Conservation (phyloP, 2,113 vertebrate genomes). For the Otolemur garnettii region DNA sequence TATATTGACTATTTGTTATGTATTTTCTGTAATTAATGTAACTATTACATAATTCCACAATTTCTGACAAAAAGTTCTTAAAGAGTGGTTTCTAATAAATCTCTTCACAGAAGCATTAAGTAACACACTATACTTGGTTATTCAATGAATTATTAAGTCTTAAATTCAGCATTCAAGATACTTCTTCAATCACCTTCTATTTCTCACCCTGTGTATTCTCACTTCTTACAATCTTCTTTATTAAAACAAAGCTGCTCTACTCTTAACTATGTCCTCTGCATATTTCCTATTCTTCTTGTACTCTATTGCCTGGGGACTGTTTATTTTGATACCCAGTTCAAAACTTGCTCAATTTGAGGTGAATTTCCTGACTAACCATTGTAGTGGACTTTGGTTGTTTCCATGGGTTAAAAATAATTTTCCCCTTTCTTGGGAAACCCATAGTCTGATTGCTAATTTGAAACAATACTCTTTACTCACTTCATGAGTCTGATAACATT, state of each 20-base stretch:
- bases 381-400: neutral
- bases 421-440: neutral
- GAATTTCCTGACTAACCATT: neutral
- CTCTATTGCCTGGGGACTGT: neutral
- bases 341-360: neutral
- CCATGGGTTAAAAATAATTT: neutral
- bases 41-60: neutral
- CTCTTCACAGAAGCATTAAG: neutral
- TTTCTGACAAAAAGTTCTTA: neutral
- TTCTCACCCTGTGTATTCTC: neutral
- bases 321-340: neutral
- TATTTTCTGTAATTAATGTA: neutral
- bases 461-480: neutral
- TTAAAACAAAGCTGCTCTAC: neutral
- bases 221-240: neutral
- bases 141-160: neutral
- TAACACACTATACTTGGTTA: neutral
- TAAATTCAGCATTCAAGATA: neutral
- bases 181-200: neutral
- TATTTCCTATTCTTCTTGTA: neutral
- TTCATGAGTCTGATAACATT: neutral
- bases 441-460: neutral
- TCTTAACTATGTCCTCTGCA: neutral
- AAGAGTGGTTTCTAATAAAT: neutral
- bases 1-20: constrained; percentile 31